phyloP scores from a whole-genome alignment of 2,797 vertebrate genomes.

The Cephalopachus bancanus region DNA sequence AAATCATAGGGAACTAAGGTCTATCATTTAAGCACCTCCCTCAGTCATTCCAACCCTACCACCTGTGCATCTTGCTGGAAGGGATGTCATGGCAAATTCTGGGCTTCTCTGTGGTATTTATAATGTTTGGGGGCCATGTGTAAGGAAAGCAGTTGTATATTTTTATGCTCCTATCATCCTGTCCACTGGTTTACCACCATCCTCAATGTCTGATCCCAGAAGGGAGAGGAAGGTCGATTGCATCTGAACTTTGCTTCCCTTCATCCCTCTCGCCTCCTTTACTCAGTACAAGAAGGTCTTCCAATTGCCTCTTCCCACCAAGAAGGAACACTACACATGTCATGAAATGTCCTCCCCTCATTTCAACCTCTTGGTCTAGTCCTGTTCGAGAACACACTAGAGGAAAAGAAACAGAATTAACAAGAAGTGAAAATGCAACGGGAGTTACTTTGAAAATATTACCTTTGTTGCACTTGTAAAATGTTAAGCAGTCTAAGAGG shows the following conservation, averaged over 20 bases:
- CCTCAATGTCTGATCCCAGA: neutral
- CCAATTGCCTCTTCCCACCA: too few species aligned
- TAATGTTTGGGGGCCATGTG: neutral
- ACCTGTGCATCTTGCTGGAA: neutral
- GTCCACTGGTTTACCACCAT: neutral
- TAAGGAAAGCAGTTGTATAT: constrained; percentile 17
- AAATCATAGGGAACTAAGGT: neutral
- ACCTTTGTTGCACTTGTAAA: neutral
- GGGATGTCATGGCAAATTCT: neutral
- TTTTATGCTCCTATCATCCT: neutral
- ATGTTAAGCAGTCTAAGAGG: neutral
- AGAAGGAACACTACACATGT: too few species aligned
- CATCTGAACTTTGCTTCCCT: neutral
- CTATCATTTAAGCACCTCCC: neutral
- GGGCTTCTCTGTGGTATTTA: neutral
- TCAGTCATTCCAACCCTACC: neutral
- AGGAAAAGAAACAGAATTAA: constrained; percentile 47
- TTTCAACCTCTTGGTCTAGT: constrained; percentile 10
- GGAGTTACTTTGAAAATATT: constrained; percentile 28
- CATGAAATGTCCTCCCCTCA: neutral
- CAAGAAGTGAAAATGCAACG: neutral
- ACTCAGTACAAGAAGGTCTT: too few species aligned
- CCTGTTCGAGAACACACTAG: neutral
- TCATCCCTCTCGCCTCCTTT: neutral
- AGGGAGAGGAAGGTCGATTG: neutral